A percentile compares a stretch with the other conserved stretches of the same genome.
Conservation (phyloP, 2,888 invertebrate species). For the Agrochola lychnidis region DNA sequence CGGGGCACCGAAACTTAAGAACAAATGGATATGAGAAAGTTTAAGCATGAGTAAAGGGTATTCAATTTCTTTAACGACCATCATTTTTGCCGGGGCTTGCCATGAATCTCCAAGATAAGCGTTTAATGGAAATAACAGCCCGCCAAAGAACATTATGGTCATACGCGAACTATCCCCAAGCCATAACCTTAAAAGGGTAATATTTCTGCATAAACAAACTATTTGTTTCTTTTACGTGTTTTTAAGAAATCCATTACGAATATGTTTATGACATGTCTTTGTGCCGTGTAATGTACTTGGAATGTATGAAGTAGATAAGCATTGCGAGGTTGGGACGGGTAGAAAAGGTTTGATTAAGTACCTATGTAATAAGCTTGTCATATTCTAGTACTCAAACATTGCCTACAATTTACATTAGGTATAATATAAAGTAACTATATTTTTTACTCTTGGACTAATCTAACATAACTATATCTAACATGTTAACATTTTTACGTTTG, state of each 20-base stretch:
- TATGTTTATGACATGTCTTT: conserved; percentile 52
- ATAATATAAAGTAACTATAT: background rate
- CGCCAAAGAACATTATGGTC: conserved; percentile 80
- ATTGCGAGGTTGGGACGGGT: conserved; percentile 12
- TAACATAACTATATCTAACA: background rate
- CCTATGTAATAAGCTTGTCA: conserved; percentile 17
- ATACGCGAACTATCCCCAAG: conserved; percentile 80
- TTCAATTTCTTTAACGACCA: conserved; percentile 87
- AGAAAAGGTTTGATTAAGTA: conserved; percentile 40
- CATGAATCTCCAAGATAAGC: conserved; percentile 87
- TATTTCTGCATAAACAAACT: conserved; percentile 79
- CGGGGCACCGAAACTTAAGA: conserved; percentile 68
- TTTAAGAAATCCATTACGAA: conserved; percentile 62
- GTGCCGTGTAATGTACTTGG: conserved; percentile 11
- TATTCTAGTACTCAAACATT: conserved; percentile 12
- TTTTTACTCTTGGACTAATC: background rate
- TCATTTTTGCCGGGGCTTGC: conserved; percentile 82
- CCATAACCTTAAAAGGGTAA: conserved; percentile 79
- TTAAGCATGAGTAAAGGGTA: conserved; percentile 82
- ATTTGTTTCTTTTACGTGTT: conserved; percentile 74
- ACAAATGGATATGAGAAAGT: conserved; percentile 74
- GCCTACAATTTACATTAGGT: background rate
- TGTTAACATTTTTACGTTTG: background rate
- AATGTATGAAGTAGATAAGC: conserved; percentile 41
- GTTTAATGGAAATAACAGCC: conserved; percentile 86